These are phyloP conservation scores for Hoplodrina blanda DNA, from an alignment of 2,888 invertebrate genomes.

Conservation along the genomic window DNA sequence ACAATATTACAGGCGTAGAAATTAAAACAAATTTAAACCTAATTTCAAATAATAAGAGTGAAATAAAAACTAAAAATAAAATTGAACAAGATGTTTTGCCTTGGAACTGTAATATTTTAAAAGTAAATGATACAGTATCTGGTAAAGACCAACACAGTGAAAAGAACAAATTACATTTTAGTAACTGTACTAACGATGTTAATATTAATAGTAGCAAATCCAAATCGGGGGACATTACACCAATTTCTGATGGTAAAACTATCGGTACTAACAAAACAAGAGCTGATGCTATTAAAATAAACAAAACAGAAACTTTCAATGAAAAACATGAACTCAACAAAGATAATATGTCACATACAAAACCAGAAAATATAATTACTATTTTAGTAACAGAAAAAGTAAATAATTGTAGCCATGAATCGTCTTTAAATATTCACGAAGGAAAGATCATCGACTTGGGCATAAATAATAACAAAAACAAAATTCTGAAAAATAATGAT, in stretches of 20 bases:
- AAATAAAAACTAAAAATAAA: neutral
- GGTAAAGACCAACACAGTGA: neutral
- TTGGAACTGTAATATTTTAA: constrained; percentile 20
- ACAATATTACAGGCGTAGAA: constrained; percentile 12
- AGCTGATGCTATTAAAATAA: neutral
- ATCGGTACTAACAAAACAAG: neutral
- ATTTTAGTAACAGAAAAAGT: constrained; percentile 13
- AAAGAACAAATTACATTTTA: constrained; percentile 17
- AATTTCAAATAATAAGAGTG: neutral
- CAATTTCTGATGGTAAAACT: neutral
- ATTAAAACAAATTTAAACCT: neutral
- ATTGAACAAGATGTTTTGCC: neutral
- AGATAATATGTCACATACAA: neutral
- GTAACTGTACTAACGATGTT: constrained; percentile 13
- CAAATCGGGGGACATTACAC: neutral
- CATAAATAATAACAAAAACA: neutral
- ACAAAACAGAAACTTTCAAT: neutral
- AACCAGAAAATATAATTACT: constrained; percentile 10
- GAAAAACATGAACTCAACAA: neutral
- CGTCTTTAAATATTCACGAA: neutral
- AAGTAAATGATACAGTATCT: neutral
- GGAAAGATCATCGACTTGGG: constrained; percentile 31
- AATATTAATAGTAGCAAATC: neutral
- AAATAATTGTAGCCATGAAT: constrained; percentile 29
- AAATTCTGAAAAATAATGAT: neutral